These are phyloP conservation scores for Tetheella fluctuosa DNA, from an alignment of 2,888 invertebrate genomes.

Conservation along the genomic window DNA sequence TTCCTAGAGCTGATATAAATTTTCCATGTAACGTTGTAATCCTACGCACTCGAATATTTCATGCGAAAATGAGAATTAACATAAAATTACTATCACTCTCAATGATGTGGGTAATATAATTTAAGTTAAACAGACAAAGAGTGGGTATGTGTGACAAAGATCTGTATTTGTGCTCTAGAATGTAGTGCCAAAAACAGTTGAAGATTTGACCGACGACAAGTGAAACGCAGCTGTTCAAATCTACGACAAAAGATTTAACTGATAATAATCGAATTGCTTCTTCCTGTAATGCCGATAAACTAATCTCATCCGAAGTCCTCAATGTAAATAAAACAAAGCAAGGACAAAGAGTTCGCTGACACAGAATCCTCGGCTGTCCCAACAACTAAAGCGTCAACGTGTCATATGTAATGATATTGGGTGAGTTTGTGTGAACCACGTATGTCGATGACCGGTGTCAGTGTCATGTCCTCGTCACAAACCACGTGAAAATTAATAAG, in stretches of 20 bases:
- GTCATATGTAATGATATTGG: conserved; percentile 36
- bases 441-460: neutral
- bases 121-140: neutral
- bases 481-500: no score
- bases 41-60: conserved; percentile 26
- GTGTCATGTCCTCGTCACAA: neutral
- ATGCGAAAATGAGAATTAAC: conserved; percentile 10
- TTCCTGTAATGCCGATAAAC: conserved; percentile 20
- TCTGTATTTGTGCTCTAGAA: neutral
- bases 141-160: neutral
- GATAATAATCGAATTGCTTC: no score
- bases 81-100: neutral
- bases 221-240: no score
- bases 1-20: conserved; percentile 33
- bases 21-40: conserved; percentile 27
- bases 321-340: conserved; percentile 35
- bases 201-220: no score
- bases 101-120: neutral
- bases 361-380: conserved; percentile 32
- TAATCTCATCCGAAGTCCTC: conserved; percentile 23
- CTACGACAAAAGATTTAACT: no score
- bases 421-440: neutral
- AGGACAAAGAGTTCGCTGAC: conserved; percentile 32
- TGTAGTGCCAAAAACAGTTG: neutral
- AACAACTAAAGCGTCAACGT: conserved; percentile 35